Evolutionary conservation across 2,113 vertebrate species (phyloP).

Genomic region (Ammodytes marinus): DNA sequence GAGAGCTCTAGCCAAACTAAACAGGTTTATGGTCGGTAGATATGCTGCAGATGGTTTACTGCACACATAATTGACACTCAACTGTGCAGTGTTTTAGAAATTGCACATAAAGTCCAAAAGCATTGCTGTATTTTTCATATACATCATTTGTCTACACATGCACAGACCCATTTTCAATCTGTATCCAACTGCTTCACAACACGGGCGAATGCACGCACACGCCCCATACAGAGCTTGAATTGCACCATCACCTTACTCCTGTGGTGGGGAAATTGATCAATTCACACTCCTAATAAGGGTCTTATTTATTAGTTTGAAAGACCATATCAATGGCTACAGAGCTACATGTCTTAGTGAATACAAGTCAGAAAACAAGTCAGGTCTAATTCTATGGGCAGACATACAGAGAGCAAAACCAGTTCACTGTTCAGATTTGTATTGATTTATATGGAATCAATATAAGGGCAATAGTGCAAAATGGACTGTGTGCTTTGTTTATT

Average conservation of each 20-base stretch:
- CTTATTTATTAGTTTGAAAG: slow-evolving; percentile 65
- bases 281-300: slow-evolving; percentile 69
- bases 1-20: slow-evolving; percentile 13
- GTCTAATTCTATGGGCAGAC: slow-evolving; percentile 34
- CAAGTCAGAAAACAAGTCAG: slow-evolving; percentile 11
- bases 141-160: not conserved
- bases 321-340: slow-evolving; percentile 52
- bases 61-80: slow-evolving; percentile 29
- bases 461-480: slow-evolving; percentile 23
- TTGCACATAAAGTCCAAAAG: not conserved
- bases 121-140: slow-evolving; percentile 12
- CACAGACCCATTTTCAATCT: slow-evolving; percentile 1
- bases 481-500: not conserved
- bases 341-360: slow-evolving; percentile 56
- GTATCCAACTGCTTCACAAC: slow-evolving; percentile 2
- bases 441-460: slow-evolving; percentile 65
- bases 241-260: slow-evolving; percentile 61
- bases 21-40: slow-evolving; percentile 11
- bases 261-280: slow-evolving; percentile 73
- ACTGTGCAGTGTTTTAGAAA: slow-evolving; percentile 16
- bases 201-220: slow-evolving; percentile 48
- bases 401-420: slow-evolving; percentile 29
- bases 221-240: slow-evolving; percentile 54
- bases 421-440: slow-evolving; percentile 69
- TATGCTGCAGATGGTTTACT: slow-evolving; percentile 45